Evolutionary conservation across 2,888 invertebrate species (phyloP), one percentile per base, ranked within the genome.

Genomic region (Hypena proboscidalis): DNA sequence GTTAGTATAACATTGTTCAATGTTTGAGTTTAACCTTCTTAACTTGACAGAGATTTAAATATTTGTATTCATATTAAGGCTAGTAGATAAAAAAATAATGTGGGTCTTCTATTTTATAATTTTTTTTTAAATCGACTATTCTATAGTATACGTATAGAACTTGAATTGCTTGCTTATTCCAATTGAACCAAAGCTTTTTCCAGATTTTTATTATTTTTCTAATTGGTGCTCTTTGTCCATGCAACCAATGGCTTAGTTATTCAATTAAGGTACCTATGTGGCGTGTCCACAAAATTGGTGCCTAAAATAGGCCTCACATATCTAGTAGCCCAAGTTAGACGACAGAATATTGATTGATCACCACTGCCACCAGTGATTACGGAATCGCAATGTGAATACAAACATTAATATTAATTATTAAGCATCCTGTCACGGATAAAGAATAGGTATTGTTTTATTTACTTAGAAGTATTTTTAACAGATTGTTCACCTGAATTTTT

Each of bases 371-470:
- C 37, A 27, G 48, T 60, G 38, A 59, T 62, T 62, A 54, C 37
- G 30, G 34, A 9, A 20, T 11, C 30, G 35, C 48, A 29, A 8
- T 27, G 1, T 62, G 64, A 62, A 64, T 64, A 54, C 56, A 47
- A 65, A 62, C 22, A 60, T 40, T 57, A 47, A 15, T 41, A 39
- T 46, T 64, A 58, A 65, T 64, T 61, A 53, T 11, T 53, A 10
- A 3, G 31, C 49, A 46, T 61, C 56, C 65, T 61, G 58, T 48
- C 48, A 49, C 8, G 33, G 10, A 8, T 11, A 23, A n/a, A n/a
- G 22, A 22, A 25, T n/a, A n/a, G n/a, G n/a, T 44, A 22, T 25
- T 20, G 19, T n/a, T 6, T 25, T 9, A 13, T 15, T 3, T 22
- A 33, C 6, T n/a, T n/a, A n/a, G n/a, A n/a, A n/a, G n/a, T n/a